Base-by-base conservation (phyloP, 2,113 vertebrate species). In the Corydoras sp. region DNA sequence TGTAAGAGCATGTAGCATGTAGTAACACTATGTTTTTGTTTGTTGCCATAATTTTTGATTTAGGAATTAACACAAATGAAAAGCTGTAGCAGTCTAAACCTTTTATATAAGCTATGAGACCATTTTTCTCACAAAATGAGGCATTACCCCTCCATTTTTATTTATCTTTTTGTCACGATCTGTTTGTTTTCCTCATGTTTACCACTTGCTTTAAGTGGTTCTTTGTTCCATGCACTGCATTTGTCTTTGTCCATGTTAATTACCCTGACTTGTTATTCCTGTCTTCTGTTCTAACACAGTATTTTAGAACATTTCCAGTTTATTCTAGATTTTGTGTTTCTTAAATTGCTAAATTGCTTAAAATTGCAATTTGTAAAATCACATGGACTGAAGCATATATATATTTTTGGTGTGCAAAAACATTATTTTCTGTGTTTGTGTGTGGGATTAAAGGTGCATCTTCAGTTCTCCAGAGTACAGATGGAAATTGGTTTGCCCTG, bases 401-500 rank as follows among this genome's bases (percentile, higher is more conserved):
- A 4, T 58, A 15, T 59, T 4, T 30, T 9, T 5, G 3, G 5
- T 59, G 18, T 29, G 9, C 24, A 59, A 3, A 59, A 18, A 43
- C 13, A 15, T 48, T 62, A 35, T 3, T 35, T 62, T 2, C 55
- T 68, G 6, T 15, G 9, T 63, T 1, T 51, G 10, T 65, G 49
- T 69, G 48, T 67, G 51, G 30, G 53, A 69, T 18, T 1, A 0
- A 67, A 91, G 89, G 65, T 70, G 78, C 83, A 0, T 87, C 90
- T 69, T 85, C 91, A 13, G 86, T 94, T 70, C 81, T 98, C 30
- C 92, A 94, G 78, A 98, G 95, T 76, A 87, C 90, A 0, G 95
- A 98, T 0, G 95, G 97, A 12, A 99, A 98, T 83, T 99, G 97
- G 96, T 90, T 96, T 0, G 92, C 93, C 76, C 75, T 96, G 83